Base-by-base conservation (phyloP, 1,140 invertebrate genomes). In the Mya arenaria region DNA sequence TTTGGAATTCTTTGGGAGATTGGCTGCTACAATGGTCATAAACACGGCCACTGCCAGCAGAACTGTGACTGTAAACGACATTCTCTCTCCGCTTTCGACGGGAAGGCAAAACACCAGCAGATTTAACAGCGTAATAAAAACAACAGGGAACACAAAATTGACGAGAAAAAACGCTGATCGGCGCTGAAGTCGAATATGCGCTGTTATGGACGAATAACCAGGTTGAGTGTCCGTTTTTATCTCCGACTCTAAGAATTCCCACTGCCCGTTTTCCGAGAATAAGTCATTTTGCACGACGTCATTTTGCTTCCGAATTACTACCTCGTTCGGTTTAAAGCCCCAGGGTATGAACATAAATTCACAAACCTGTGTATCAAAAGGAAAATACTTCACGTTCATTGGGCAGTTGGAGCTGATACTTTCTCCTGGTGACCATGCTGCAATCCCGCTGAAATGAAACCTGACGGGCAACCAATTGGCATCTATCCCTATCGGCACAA, bases 1-100 rank as follows among this genome's bases (percentile, higher is more conserved):
- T 71, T 94, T 93, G 10, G 94, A 94, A 3, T 94, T 95, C 85
- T 94, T 93, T n/a, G 94, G 94, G 90, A 94, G 92, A 79, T 93
- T 94, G 86, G 94, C 94, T 25, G 93, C 93, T 56, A 94, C 94
- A 75, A 94, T 93, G 60, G 94, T 88, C 92, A 94, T 93, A 86
- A 94, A 94, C 23, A 95, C 94, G 58, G 93, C 93, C 83, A 95
- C 94, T 4, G 94, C 93, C n/a, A 95, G 88, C 0, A 95, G 89
- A 13, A 94, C 93, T 8, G 94, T 94, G 36, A 95, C 88, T 32
- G 94, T 94, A 19, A 94, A 91, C 4, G 93, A 92, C 58, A 94
- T 93, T 84, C 94, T 94, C 86, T 94, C 94, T 2, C 94, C 94
- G 17, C 92, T 93, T 80, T 94, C 94, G 0, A 94, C 93, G 6